A percentile compares a stretch with the other conserved stretches of the same genome.
Evolutionary conservation across 2,797 vertebrate genomes (phyloP).

Genomic region (Scomberomorus guttatus): DNA sequence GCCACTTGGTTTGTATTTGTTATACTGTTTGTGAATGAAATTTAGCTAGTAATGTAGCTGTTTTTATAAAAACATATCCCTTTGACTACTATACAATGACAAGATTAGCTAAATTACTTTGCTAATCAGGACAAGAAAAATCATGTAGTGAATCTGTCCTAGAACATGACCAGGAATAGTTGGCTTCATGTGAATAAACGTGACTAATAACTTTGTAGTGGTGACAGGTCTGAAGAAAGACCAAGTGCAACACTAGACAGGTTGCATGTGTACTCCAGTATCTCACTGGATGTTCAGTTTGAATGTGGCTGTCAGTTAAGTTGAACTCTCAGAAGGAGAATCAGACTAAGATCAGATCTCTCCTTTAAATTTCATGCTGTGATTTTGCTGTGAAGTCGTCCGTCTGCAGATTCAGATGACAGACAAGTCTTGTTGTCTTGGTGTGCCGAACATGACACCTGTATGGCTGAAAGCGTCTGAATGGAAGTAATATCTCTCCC

Average conservation of each 20-base stretch:
- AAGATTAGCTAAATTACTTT: neutral
- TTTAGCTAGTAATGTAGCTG: neutral
- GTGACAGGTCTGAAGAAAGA: slow-evolving; percentile 16
- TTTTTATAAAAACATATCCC: neutral
- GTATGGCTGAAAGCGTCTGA: slow-evolving; percentile 73
- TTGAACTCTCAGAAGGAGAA: slow-evolving; percentile 35
- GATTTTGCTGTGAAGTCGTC: slow-evolving; percentile 67
- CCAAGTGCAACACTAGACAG: neutral
- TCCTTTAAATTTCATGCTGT: slow-evolving; percentile 43
- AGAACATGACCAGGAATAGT: neutral
- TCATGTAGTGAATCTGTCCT: neutral
- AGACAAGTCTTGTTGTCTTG: slow-evolving; percentile 68
- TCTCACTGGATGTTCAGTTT: slow-evolving; percentile 24
- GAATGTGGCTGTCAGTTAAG: slow-evolving; percentile 29
- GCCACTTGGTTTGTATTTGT: neutral
- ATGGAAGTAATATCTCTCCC: slow-evolving; percentile 66
- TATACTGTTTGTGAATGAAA: neutral
- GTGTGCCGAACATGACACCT: slow-evolving; percentile 78
- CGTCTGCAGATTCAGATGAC: slow-evolving; percentile 65
- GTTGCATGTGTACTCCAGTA: neutral
- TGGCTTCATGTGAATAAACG: neutral
- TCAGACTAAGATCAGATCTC: slow-evolving; percentile 38
- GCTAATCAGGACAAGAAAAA: neutral
- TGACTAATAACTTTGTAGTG: slow-evolving; percentile 3
- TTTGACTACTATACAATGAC: neutral